Base-by-base conservation (phyloP, 2,888 invertebrate genomes). In the Meteorus colon region DNA sequence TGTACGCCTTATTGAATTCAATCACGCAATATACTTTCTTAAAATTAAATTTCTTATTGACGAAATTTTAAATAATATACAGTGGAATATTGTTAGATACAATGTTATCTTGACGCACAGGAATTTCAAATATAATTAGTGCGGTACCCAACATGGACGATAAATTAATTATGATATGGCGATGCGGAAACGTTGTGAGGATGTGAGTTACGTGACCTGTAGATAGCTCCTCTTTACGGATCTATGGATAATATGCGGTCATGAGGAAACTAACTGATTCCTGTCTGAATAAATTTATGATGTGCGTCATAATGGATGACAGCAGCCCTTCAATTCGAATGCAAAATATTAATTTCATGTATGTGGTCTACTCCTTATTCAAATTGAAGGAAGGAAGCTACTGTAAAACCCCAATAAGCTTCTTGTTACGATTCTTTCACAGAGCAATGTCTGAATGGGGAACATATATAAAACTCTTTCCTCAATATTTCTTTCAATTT, bases 221-320 rank as follows among this genome's bases (percentile, higher is more conserved):
- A 48, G 48, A 48, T 48, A n/a, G 16, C n/a, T n/a, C 5, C 48
- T 48, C 48, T 48, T 48, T 45, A 45, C 48, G 6, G n/a, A 48
- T 48, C n/a, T 48, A 48, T 48, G 48, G 48, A 48, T 48, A n/a
- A 48, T 48, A 48, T 48, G 48, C 48, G 48, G n/a, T 48, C 48
- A 48, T 48, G 48, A 16, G n/a, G n/a, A 48, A 48, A n/a, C 48
- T 48, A 16, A n/a, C n/a, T 48, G n/a, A 48, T 48, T 16, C n/a
- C n/a, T 4, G n/a, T 48, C n/a, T 48, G 6, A 48, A 48, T 48
- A 6, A 48, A 48, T n/a, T 16, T 48, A 5, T n/a, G 4, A 48
- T 16, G 48, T 41, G 8, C 12, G 16, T 48, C 6, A 48, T n/a
- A 48, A 48, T 48, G 48, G 14, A 48, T 41, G 12, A 41, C 6